Evolutionary conservation across 1,140 invertebrate species (phyloP), one percentile per base, ranked within the genome.

Genomic region (Drosophila burlai): DNA sequence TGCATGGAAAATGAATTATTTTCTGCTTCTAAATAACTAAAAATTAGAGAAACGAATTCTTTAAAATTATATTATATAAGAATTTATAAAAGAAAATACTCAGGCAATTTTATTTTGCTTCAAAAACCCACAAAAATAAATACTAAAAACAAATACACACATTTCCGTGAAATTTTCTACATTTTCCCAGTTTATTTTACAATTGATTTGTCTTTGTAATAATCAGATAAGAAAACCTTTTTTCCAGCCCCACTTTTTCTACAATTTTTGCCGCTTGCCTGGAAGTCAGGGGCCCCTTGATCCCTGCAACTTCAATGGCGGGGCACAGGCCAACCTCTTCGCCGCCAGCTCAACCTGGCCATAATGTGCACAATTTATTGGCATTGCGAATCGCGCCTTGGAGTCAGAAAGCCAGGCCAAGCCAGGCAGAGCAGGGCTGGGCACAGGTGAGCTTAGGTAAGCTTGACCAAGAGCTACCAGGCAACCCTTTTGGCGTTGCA

Each of bases 321-420:
- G 52, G 36, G 34, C 52, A 31, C 54, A 31, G 54, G 38, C 54
- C 67, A 72, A 73, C 45, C 69, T 61, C 38, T 61, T 42, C 68
- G 55, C 71, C 71, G 31, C 38, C 59, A 62, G 58, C 63, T 45
- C 58, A 66, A 66, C 58, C 40, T 26, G 26, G 58, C 63, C 76
- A 75, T 90, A 90, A 90, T 82, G 72, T 82, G 67, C 78, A 82
- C 67, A 85, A 82, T 90, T 85, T 90, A 90, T 90, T 90, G 83
- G 85, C 85, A 90, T 90, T 90, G 83, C 85, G 83, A 90, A 90
- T 90, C 85, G 81, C 74, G 18, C 62, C 54, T 55, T 5, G 49
- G 80, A 65, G 73, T 69, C 54, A 31, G 57, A 26, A 47, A 31
- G 60, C n/a, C 11, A 16, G 54, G 10, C 38, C 6, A n/a, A 18